phyloP scores from a whole-genome alignment of 2,113 vertebrate species.

The Sinosuthora webbiana region DNA sequence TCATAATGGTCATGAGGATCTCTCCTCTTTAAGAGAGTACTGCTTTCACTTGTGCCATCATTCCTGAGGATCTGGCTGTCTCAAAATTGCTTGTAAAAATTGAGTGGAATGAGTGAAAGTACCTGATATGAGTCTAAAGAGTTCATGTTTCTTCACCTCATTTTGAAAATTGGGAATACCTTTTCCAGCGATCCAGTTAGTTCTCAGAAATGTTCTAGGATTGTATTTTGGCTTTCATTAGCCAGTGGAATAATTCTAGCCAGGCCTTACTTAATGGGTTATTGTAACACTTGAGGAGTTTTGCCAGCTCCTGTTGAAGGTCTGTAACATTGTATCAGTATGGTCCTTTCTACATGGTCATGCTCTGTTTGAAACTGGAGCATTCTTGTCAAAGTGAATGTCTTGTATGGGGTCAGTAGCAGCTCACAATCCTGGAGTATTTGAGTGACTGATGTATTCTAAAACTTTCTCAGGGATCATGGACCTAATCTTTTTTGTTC shows the following conservation, averaged over 20 bases:
- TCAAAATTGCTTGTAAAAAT: neutral
- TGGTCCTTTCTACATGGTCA: neutral
- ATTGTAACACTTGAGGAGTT: neutral
- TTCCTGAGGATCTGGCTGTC: neutral
- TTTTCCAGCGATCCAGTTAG: neutral
- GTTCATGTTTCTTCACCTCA: neutral
- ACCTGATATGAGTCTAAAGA: neutral
- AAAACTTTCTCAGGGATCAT: neutral
- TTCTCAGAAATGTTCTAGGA: neutral
- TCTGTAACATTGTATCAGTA: fast-evolving
- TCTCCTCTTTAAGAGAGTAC: neutral
- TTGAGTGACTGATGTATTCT: neutral
- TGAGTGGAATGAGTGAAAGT: neutral
- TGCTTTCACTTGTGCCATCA: neutral
- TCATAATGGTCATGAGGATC: neutral
- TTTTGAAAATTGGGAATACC: neutral
- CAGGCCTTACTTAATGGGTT: neutral
- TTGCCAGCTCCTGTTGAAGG: neutral
- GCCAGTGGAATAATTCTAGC: neutral
- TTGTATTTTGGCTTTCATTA: neutral
- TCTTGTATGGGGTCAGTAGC: neutral
- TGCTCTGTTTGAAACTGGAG: neutral
- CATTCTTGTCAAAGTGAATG: neutral
- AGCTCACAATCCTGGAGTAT: neutral
- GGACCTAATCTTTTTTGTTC: neutral